Base-by-base conservation (phyloP, 2,113 vertebrate genomes). In the Hemicordylus capensis region DNA sequence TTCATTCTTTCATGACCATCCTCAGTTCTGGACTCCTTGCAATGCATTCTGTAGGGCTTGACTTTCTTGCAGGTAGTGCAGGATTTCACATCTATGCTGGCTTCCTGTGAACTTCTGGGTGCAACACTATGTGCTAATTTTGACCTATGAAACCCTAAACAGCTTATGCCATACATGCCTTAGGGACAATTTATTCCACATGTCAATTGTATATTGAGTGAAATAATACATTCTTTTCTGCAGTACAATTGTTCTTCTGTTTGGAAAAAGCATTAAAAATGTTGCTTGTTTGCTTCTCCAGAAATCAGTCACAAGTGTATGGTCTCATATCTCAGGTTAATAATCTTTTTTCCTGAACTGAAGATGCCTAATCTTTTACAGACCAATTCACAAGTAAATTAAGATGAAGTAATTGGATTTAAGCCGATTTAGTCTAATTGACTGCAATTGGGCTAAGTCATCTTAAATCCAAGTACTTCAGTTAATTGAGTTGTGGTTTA, bases 361-460 rank as follows among this genome's bases (percentile, higher is more conserved):
- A 75, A 63, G 73, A 51, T 54, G 46, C 17, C 31, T 66, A 56
- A 56, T 66, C 46, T 67, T 84, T 84, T 66, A 76, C 44, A 67
- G 37, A 34, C 64, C 48, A 84, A 28, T 83, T 58, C 59, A 64
- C 22, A 66, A 67, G 61, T 24, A 61, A 84, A n/a, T 76, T 84
- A 76, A 84, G 73, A 84, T 56, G 34, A 54, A 84, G 63, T 76
- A 84, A 84, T 84, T 76, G 61, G 61, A 84, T 84, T 76, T 76
- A 66, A 76, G 48, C 34, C 76, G 48, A 84, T 76, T 84, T 84
- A 39, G 26, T 76, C 73, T 84, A 84, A 76, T 67, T 84, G 83
- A 66, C 61, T 66, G 48, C n/a, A 75, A 44, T 83, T 75, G 72
- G 81, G 44, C 59, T 75, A 75, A 83, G 59, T 75, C 56, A 64